Base-by-base conservation (phyloP, 2,113 vertebrate genomes). In the Brienomyrus longianalis region DNA sequence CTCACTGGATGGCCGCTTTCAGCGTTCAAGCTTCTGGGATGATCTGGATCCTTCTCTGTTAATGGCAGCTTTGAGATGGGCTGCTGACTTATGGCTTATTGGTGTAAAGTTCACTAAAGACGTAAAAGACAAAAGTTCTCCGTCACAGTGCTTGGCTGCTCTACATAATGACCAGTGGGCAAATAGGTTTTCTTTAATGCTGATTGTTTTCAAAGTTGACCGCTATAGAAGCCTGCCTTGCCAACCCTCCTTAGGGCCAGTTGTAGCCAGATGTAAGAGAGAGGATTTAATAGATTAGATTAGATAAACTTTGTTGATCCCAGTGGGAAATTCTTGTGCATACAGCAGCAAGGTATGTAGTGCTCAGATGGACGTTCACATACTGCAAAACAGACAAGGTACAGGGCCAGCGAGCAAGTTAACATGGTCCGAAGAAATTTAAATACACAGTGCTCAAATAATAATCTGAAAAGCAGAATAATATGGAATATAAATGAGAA, bases 81-180 rank as follows among this genome's bases (percentile, higher is more conserved):
- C 70, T 77, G 27, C 11, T 52, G 48, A 31, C 13, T 54, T 10
- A 1, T 2, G 51, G 51, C 27, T 52, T 1, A 54, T 54, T 7
- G 21, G 62, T 77, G 27, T 17, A 39, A 77, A 47, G 77, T 88
- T 88, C 51, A 89, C 91, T 86, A 80, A 89, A 84, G 56, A 43
- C 50, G 89, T 89, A 91, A 87, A 5, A 87, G 43, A 89, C 83
- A 35, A 19, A 2, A 59, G 47, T 11, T 3, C 48, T 80, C 66
- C 13, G 48, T 90, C 59, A 47, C 83, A 47, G 88, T 89, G 27
- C 80, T 48, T 80, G 50, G 77, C 87, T 87, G 27, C 47, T 23
- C 88, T 91, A 87, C 54, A 88, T 90, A 90, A 91, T 21, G 54
- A 59, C 47, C 54, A 31, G 39, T 91, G 83, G 62, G 50, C 89